These are phyloP conservation scores for Andrena chrysosceles DNA, from an alignment of 2,888 invertebrate species.

Conservation along the genomic window DNA sequence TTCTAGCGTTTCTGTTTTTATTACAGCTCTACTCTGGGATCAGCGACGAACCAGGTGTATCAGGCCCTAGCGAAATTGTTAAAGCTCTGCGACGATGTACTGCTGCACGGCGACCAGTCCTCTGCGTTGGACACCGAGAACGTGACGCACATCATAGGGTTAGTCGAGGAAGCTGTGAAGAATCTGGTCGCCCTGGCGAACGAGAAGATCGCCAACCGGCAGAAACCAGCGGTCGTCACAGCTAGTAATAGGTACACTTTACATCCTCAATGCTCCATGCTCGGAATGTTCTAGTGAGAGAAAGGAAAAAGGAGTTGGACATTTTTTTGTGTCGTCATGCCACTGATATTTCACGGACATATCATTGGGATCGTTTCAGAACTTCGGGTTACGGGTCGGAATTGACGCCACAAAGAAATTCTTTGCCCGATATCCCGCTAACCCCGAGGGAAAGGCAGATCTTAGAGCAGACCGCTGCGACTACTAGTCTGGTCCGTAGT, in stretches of 20 bases:
- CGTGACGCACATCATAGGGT: slow-evolving; percentile 89
- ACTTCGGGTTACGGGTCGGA: slow-evolving; percentile 83
- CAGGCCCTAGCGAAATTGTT: slow-evolving; percentile 94
- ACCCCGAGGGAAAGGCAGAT: slow-evolving; percentile 92
- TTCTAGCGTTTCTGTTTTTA: background rate
- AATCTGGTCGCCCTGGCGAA: slow-evolving; percentile 92
- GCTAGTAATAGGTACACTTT: slow-evolving; percentile 80
- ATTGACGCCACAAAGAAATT: slow-evolving; percentile 87
- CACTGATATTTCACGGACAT: slow-evolving; percentile 17
- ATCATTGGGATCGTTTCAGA: slow-evolving; percentile 69
- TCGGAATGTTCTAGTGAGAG: background rate
- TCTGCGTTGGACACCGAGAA: slow-evolving; percentile 88
- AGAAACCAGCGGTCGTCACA: slow-evolving; percentile 80
- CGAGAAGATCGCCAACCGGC: slow-evolving; percentile 91
- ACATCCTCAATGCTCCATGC: background rate
- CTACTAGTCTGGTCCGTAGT: slow-evolving; percentile 88
- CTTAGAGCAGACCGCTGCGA: slow-evolving; percentile 87
- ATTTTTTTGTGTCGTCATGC: slow-evolving; percentile 47
- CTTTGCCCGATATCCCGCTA: slow-evolving; percentile 92
- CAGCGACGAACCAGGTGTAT: slow-evolving; percentile 94
- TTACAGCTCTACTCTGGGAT: slow-evolving; percentile 89
- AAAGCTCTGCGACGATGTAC: slow-evolving; percentile 95
- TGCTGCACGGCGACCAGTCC: slow-evolving; percentile 90
- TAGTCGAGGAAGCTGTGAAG: slow-evolving; percentile 91
- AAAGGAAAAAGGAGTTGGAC: background rate